Conservation (phyloP, 2,888 invertebrate species). For the Biston betularia region DNA sequence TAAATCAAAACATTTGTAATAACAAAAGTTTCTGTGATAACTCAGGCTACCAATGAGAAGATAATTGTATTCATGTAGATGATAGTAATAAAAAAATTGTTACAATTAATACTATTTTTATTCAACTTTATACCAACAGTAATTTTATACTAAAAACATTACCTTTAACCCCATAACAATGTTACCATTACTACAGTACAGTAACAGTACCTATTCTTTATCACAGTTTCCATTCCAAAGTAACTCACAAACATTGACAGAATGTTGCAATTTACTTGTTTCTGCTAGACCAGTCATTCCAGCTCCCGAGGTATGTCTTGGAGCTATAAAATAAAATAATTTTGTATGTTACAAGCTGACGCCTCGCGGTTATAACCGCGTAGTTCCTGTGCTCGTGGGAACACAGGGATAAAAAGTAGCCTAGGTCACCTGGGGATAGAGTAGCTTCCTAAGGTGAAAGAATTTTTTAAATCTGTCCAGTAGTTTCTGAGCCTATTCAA, state of each 20-base stretch:
- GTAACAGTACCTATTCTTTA: neutral
- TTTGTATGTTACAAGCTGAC: no score
- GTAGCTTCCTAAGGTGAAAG: no score
- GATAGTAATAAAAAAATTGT: neutral
- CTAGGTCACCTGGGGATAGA: no score
- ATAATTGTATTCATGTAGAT: neutral
- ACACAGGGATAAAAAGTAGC: no score
- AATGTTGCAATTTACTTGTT: conserved; percentile 47
- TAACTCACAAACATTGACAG: neutral
- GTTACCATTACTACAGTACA: neutral
- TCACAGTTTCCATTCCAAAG: conserved; percentile 3
- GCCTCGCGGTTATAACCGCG: no score
- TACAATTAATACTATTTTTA: conserved; percentile 12
- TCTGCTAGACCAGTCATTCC: conserved; percentile 79
- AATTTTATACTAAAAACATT: conserved; percentile 4
- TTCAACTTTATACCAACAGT: conserved; percentile 11
- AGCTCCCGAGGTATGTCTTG: conserved; percentile 80
- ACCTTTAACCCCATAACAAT: conserved; percentile 2
- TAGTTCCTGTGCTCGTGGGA: no score
- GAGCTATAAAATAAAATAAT: conserved; percentile 69
- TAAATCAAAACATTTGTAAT: conserved; percentile 1
- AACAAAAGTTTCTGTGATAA: neutral
- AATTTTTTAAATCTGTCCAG: no score
- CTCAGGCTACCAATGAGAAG: neutral
- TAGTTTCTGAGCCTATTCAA: no score